Conservation (phyloP, 2,888 invertebrate genomes). For the Heliconius cydno region DNA sequence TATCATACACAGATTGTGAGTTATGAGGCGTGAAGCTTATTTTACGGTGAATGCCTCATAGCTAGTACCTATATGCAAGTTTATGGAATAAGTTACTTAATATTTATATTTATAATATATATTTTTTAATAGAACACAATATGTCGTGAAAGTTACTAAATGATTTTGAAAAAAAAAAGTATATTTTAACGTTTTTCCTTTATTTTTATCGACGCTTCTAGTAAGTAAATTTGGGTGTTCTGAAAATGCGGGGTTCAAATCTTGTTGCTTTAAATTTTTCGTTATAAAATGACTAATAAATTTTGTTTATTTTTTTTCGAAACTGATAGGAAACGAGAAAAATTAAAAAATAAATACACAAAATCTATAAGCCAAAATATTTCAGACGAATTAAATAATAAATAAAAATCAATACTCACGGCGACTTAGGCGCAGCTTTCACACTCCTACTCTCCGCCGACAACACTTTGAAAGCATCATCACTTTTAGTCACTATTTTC, state of each 20-base stretch:
- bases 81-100: neutral
- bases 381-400: neutral
- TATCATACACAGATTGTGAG: constrained; percentile 17
- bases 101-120: neutral
- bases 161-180: too few species aligned
- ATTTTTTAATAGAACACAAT: too few species aligned
- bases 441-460: constrained; percentile 41
- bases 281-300: too few species aligned
- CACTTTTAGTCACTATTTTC: constrained; percentile 47
- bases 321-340: too few species aligned
- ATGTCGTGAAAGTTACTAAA: too few species aligned
- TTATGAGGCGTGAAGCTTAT: constrained; percentile 12
- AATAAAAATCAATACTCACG: constrained; percentile 47
- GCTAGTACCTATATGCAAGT: neutral
- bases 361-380: too few species aligned
- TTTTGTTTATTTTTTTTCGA: too few species aligned
- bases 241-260: too few species aligned
- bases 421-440: constrained; percentile 40
- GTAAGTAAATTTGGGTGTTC: too few species aligned
- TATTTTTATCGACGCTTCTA: too few species aligned
- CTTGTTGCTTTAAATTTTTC: too few species aligned
- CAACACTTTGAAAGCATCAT: constrained; percentile 49
- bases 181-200: too few species aligned
- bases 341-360: neutral
- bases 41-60: constrained; percentile 3